Evolutionary conservation across 1,140 invertebrate genomes (phyloP), one percentile per base, ranked within the genome.

Genomic region (Tetramorium parvispinum): DNA sequence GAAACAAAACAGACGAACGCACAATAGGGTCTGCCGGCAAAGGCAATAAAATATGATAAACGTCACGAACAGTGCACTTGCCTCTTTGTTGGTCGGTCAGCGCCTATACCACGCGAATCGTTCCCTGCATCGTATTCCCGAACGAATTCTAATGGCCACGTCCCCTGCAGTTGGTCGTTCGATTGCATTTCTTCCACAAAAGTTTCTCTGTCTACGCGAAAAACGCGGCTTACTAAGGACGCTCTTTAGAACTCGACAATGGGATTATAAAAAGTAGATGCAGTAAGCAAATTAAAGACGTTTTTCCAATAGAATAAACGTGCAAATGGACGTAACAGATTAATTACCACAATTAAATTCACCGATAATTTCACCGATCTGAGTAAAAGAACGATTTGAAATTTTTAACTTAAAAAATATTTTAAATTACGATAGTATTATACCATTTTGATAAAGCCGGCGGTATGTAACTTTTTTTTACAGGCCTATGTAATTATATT

Each of bases 31-130:
- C 85, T 57, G 89, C 87, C 68, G 78, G 77, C 78, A 90, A 89
- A 91, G 88, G 92, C 87, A 93, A 93, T 93, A 93, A 93, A 93
- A 92, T 93, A 92, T 92, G 92, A 93, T 93, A 92, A 93, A 93
- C 92, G 92, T 93, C 92, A 92, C 51, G 76, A 87, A 88, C 91
- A 92, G 89, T 27, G 86, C 83, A 87, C 75, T 92, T 89, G 86
- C 87, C 91, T 87, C 91, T 92, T 92, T 92, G 91, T 92, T 90
- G 86, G 88, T 49, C 53, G 79, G 88, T 87, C 85, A 61, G 66
- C 55, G 66, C 37, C 51, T 78, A 85, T 86, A 76, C 27, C 63
- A 57, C 55, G 24, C n/a, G 68, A 61, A 75, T 83, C 79, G 79
- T 37, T 59, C 79, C 53, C 79, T 18, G 79, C 79, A 75, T 61